Percentiles rank a stretch among this genome's conserved stretches.
Conservation (phyloP, 2,113 vertebrate species). For the Ovis aries region DNA sequence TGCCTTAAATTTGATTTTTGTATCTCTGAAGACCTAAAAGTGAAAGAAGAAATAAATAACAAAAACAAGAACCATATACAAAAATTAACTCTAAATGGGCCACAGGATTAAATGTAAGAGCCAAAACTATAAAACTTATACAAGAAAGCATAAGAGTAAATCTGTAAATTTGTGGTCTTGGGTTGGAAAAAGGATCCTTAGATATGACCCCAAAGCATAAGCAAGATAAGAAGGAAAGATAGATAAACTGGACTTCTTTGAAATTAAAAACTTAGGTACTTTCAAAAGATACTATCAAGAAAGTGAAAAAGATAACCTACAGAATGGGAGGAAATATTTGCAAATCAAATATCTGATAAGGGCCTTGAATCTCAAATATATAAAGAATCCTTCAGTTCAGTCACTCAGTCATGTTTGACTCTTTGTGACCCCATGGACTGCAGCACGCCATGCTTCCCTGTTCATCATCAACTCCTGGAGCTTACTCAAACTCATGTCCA, state of each 20-base stretch:
- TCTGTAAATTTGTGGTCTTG: background rate
- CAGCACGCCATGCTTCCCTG: accelerated
- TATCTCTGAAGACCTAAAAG: background rate
- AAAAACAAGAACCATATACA: background rate
- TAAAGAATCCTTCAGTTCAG: background rate
- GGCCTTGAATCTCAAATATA: background rate
- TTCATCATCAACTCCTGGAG: background rate
- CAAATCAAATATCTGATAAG: background rate
- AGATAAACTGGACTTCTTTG: background rate
- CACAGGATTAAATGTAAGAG: background rate
- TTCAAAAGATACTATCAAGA: background rate
- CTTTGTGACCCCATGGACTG: background rate
- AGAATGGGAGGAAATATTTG: background rate
- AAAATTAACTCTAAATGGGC: background rate
- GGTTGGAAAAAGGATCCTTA: background rate
- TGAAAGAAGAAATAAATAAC: background rate
- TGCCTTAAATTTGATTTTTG: constrained; percentile 2
- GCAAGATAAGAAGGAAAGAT: background rate
- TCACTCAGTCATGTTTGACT: background rate
- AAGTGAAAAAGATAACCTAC: background rate
- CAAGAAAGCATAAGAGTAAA: background rate
- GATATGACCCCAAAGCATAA: background rate
- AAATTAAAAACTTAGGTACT: background rate
- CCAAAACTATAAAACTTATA: background rate
- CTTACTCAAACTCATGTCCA: background rate